Base-by-base conservation (phyloP, 2,888 invertebrate species). In the Tanypteryx hageni region DNA sequence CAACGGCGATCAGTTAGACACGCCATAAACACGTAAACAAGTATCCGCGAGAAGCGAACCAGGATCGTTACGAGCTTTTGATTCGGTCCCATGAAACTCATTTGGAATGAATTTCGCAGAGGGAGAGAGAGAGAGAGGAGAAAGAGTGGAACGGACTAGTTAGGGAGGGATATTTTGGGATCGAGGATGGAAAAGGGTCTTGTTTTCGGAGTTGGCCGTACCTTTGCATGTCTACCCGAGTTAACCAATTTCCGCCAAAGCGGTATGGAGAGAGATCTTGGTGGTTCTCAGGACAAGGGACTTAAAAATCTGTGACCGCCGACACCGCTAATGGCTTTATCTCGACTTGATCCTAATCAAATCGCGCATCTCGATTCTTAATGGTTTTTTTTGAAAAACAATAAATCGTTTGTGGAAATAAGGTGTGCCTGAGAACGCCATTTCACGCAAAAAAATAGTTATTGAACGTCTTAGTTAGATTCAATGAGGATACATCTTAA, bases 81-180 rank as follows among this genome's bases (percentile, higher is more conserved):
- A 76, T 76, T 76, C 76, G 27, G 76, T 76, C 76, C 76, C 76
- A 27, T 76, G 76, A 11, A 76, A 76, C 76, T 76, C 76, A 76
- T 76, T 76, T 27, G 76, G 76, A 27, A 76, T 76, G 76, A 76
- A 76, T 22, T 76, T 76, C 22, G 76, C 76, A 76, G 76, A 76
- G 27, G 76, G 76, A 27, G 0, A n/a, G 68, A 27, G 76, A 76
- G 22, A 27, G 76, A 76, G 27, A 27, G 76, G 27, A 22, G 76
- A 27, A n/a, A 68, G 68, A 27, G 76, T 27, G 22, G 27, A 27
- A 27, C 13, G 22, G 16, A 22, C 76, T 76, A 27, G 76, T 76
- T 76, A 76, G 27, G 76, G 44, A 22, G 76, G 22, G 27, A 76
- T 76, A 76, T 76, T 76, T 76, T 27, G 22, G 76, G 27, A 76